Base-by-base conservation (phyloP, 2,113 vertebrate genomes). In the Zootoca vivipara region DNA sequence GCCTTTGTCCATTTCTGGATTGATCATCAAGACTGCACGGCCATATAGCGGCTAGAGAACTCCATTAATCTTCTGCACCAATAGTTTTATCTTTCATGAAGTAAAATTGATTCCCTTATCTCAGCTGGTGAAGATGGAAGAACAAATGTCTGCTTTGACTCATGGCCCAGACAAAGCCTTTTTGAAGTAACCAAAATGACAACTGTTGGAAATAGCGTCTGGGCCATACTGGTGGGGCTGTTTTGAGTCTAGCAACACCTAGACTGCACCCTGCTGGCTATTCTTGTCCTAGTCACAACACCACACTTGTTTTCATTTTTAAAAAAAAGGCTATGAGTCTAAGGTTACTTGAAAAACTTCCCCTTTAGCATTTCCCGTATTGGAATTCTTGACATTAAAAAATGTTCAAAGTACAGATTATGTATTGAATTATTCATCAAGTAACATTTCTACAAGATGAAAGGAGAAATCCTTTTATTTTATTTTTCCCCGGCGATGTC, bases 81-180 rank as follows among this genome's bases (percentile, higher is more conserved):
- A 35, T 86, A 90, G 81, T 72, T 94, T 91, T 93, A 82, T 90
- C 89, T 94, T 93, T 91, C 83, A 35, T 26, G 56, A 87, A 92
- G 56, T 88, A 89, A 93, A 93, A 93, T 88, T 93, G 30, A 93
- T 94, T 93, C 83, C 83, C 84, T 89, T 92, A 81, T 91, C 90
- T 89, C 84, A 90, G 74, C 46, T 88, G 40, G 70, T 69, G 70
- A 94, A 88, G 89, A 86, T 33, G 78, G 85, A 56, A 70, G 26
- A 46, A 88, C n/a, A 69, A 85, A 89, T 28, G n/a, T 65, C 12
- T 88, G 86, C 62, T 80, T 85, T 92, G 86, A 94, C 90, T 89
- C 74, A 88, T 80, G 40, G 40, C 40, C 90, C 83, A 86, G 75
- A 78, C 82, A 58, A n/a, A 85, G 58, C 64, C 87, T 62, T 92